A percentile compares a stretch with the other conserved stretches of the same genome.
phyloP scores from a whole-genome alignment of 2,797 vertebrate genomes.

The Acanthis flammea region DNA sequence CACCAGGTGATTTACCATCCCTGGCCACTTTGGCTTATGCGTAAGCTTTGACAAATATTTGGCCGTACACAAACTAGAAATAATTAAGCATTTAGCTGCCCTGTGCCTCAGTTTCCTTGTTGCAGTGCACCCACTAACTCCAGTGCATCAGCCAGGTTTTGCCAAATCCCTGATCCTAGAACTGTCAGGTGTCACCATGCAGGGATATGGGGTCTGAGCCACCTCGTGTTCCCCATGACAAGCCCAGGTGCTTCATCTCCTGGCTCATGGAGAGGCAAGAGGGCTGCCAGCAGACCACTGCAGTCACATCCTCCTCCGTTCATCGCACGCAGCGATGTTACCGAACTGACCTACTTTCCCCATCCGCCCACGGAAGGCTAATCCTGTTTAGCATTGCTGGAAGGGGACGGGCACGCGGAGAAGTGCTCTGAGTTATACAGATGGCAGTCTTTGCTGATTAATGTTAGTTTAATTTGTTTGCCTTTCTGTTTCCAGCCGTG shows the following conservation, averaged over 20 bases:
- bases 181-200: neutral
- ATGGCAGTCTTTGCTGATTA: slow-evolving; percentile 68
- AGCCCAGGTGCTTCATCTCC: neutral
- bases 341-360: slow-evolving; percentile 77
- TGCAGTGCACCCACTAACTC: neutral
- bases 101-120: neutral
- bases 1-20: neutral
- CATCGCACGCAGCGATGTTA: slow-evolving; percentile 47
- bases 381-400: slow-evolving; percentile 74
- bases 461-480: slow-evolving; percentile 63
- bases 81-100: neutral
- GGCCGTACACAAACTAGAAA: neutral
- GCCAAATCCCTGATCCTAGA: neutral
- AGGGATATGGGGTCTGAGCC: fast-evolving
- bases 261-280: neutral
- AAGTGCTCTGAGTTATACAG: slow-evolving; percentile 63
- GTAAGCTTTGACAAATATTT: neutral
- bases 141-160: neutral
- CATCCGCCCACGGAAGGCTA: slow-evolving; percentile 71
- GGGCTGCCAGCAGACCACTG: slow-evolving; percentile 17
- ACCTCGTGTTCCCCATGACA: fast-evolving
- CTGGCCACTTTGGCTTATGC: neutral
- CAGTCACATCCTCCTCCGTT: slow-evolving; percentile 35
- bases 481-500: slow-evolving; percentile 45
- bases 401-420: slow-evolving; percentile 57